Evolutionary conservation across 2,113 vertebrate species (phyloP).

Genomic region (Scytalopus superciliaris): DNA sequence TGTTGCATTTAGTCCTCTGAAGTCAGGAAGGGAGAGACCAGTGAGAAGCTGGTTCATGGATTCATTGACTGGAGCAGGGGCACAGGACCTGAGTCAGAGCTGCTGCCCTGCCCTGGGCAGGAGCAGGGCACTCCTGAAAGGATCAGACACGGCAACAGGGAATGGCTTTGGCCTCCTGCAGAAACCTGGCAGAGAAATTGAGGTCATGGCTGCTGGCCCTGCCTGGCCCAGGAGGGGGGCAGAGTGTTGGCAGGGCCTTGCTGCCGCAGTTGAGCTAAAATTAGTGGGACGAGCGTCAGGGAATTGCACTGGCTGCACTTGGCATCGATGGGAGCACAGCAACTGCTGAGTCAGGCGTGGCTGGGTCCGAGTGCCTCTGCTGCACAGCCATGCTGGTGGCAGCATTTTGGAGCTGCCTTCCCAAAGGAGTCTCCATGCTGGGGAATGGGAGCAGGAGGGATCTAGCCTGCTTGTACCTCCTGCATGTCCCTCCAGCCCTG

Average conservation of each 20-base stretch:
- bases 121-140: accelerated
- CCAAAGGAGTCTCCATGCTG: accelerated
- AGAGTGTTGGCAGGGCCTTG: accelerated
- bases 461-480: accelerated
- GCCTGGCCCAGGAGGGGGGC: background rate
- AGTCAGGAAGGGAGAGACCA: background rate
- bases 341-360: background rate
- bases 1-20: background rate
- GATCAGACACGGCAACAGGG: accelerated
- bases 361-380: accelerated
- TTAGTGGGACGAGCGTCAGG: accelerated
- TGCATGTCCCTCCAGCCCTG: background rate
- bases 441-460: accelerated
- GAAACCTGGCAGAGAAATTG: background rate
- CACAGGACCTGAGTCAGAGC: accelerated
- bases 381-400: background rate
- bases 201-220: background rate
- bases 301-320: background rate
- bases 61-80: accelerated
- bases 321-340: accelerated
- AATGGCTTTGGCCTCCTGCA: background rate
- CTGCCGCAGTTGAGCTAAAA: background rate
- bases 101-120: background rate
- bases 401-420: background rate
- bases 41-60: accelerated